Base-by-base conservation (phyloP, 35 echinoderm and acorn worm genomes). In the Ophioderma brevispina region DNA sequence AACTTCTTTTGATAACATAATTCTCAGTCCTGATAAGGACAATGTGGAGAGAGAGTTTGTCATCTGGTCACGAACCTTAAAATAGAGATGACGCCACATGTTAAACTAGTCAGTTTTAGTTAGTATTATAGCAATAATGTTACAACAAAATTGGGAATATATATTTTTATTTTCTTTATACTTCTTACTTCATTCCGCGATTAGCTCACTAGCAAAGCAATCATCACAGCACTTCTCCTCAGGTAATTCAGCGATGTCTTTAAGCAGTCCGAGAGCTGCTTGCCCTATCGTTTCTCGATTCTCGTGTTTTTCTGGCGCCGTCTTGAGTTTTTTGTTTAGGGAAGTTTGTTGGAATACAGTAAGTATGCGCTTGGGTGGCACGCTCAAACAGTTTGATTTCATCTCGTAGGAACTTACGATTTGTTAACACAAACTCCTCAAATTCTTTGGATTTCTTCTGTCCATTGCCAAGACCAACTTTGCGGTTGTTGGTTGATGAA, bases 291-390 rank as follows among this genome's bases (percentile, higher is more conserved):
- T 92, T 34, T 95, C 84, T 1, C 92, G 70, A 14, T 92, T 87
- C 78, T 76, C 41, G 0, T 39, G 21, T 85, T 82, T 87, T 11
- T 81, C 55, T 36, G 95, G 95, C 39, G 95, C 97, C 4, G 93
- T 95, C 76, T 99, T 99, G n/a, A 99, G 80, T 31, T 85, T 79
- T 83, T 95, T 95, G 80, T 99, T 93, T 56, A 99, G 81, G n/a
- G 82, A 99, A 99, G 91, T 99, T n/a, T 99, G 81, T 99, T 99
- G 79, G 97, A 99, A 80, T 99, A 99, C 77, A 90, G 70, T 6
- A 99, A 87, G 76, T n/a, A 99, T 87, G 33, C 94, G 64, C 81
- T 99, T n/a, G 89, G 40, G 84, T 87, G 14, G 97, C 97, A 38
- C 89, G 87, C 77, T 99, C 97, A 46, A 93, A 99, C 31, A 99